phyloP scores from a whole-genome alignment of 2,888 invertebrate species.

The Trilocha varians region DNA sequence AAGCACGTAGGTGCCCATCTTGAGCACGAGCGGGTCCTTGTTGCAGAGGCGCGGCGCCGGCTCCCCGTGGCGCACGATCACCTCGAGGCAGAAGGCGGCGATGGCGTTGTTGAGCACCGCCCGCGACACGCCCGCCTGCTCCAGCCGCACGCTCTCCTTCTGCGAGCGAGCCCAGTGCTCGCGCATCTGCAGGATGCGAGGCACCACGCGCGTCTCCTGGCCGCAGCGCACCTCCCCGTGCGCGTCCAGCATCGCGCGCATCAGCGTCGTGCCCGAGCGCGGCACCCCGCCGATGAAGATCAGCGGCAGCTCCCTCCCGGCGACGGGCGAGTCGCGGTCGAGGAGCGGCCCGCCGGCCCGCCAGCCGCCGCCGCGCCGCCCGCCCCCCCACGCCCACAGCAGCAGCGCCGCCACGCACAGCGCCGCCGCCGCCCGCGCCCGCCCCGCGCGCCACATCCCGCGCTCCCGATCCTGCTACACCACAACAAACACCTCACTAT shows the following conservation, averaged over 20 bases:
- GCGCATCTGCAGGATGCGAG: constrained; percentile 94
- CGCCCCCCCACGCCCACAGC: constrained; percentile 30
- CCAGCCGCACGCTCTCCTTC: constrained; percentile 90
- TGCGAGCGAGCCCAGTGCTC: constrained; percentile 96
- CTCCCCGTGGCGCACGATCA: constrained; percentile 96
- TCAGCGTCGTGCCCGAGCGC: constrained; percentile 96
- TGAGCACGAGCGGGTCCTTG: constrained; percentile 98
- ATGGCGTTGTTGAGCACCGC: constrained; percentile 95
- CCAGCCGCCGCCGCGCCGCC: constrained; percentile 19
- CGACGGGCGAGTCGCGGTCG: constrained; percentile 27
- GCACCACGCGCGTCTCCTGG: constrained; percentile 97
- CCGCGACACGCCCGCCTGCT: constrained; percentile 95
- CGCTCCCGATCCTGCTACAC: too few species aligned
- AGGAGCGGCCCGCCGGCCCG: constrained; percentile 16
- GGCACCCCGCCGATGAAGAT: constrained; percentile 99
- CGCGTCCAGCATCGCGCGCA: constrained; percentile 98
- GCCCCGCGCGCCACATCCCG: constrained; percentile 27
- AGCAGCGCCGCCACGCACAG: constrained; percentile 26
- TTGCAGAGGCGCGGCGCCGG: constrained; percentile 96
- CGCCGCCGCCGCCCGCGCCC: constrained; percentile 21
- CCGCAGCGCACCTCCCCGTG: constrained; percentile 98
- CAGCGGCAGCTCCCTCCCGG: constrained; percentile 91
- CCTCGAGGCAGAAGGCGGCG: constrained; percentile 96
- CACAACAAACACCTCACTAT: too few species aligned
- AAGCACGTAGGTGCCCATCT: constrained; percentile 93